phyloP scores from a whole-genome alignment of 2,797 vertebrate genomes.

The Mastacembelus armatus region DNA sequence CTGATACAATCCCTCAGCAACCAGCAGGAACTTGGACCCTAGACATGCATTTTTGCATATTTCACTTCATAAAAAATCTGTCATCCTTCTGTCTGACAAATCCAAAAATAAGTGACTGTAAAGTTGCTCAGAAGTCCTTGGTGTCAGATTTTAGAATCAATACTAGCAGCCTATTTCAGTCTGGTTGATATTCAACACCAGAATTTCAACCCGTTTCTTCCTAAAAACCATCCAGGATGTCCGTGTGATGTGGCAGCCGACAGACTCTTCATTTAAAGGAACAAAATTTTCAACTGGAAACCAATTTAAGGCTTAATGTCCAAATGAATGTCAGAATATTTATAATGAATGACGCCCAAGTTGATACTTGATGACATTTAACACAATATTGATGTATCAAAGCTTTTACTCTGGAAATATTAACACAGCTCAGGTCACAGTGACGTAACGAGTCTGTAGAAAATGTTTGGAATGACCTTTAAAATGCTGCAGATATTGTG shows the following conservation, averaged over 20 bases:
- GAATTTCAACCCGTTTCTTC: background rate
- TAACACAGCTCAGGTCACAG: too few relatives aligned
- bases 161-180: constrained; percentile 32
- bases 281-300: too few relatives aligned
- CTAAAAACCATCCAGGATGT: constrained; percentile 31
- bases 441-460: background rate
- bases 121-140: constrained; percentile 5
- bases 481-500: constrained; percentile 35
- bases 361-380: too few relatives aligned
- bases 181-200: constrained; percentile 36
- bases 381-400: too few relatives aligned
- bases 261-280: background rate
- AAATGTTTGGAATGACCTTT: constrained; percentile 23
- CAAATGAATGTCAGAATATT: too few relatives aligned
- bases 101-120: constrained; percentile 10
- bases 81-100: background rate
- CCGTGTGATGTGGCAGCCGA: constrained; percentile 1
- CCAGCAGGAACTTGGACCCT: background rate
- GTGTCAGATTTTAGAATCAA: constrained; percentile 40
- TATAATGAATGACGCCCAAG: background rate
- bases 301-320: too few relatives aligned
- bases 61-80: background rate
- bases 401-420: too few relatives aligned
- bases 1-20: too few relatives aligned
- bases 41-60: background rate